A percentile compares a stretch with the other conserved stretches of the same genome.
These are phyloP conservation scores for Eudemis profundana DNA, from an alignment of 2,888 invertebrate species.

Conservation along the genomic window DNA sequence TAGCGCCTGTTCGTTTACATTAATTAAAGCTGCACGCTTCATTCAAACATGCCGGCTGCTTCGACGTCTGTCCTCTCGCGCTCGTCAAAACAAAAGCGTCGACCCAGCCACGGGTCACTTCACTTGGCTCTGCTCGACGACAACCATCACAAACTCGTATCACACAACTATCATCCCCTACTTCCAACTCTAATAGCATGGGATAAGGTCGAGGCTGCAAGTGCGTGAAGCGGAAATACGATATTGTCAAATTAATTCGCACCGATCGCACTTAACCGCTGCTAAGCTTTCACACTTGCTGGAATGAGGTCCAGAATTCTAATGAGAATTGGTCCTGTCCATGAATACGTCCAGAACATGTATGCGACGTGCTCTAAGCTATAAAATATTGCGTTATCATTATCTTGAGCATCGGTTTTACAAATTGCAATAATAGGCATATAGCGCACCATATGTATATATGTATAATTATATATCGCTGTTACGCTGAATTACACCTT, in stretches of 20 bases:
- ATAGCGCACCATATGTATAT: no score
- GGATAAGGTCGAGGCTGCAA: neutral
- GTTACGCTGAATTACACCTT: no score
- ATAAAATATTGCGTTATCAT: no score
- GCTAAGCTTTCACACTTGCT: constrained; percentile 32
- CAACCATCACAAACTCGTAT: constrained; percentile 12
- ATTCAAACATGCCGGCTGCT: constrained; percentile 48
- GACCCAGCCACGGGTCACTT: constrained; percentile 51
- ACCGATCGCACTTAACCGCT: constrained; percentile 4
- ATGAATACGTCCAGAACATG: constrained; percentile 13
- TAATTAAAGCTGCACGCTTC: constrained; percentile 43
- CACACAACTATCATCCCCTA: neutral
- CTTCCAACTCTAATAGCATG: neutral
- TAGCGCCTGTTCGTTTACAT: constrained; percentile 23
- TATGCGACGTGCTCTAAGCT: neutral
- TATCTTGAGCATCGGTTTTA: no score
- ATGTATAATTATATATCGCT: no score
- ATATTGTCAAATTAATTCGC: neutral
- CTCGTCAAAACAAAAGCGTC: constrained; percentile 54
- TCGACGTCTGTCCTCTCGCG: constrained; percentile 51
- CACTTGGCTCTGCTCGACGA: constrained; percentile 25
- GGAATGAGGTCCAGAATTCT: constrained; percentile 31
- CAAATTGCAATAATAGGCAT: no score
- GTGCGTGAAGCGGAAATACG: neutral
- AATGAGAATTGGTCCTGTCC: constrained; percentile 27